Conservation (phyloP, 2,888 invertebrate genomes). For the Oasisia sp. region DNA sequence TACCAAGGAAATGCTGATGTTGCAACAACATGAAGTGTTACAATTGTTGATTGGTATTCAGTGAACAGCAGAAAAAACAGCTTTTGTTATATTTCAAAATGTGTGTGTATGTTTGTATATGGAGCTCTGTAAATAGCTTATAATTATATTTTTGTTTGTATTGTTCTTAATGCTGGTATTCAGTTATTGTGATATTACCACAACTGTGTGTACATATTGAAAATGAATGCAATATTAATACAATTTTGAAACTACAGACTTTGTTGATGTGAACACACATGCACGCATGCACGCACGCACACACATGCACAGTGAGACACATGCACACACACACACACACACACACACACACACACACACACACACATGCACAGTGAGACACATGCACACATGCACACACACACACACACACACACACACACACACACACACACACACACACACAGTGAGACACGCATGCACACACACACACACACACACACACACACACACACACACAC, state of each 20-base stretch:
- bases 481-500: too few species aligned
- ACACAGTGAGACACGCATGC: background rate
- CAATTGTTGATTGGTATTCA: background rate
- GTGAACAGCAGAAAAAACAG: background rate
- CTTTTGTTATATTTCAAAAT: background rate
- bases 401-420: too few species aligned
- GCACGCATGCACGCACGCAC: background rate
- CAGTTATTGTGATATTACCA: background rate
- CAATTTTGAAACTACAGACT: background rate
- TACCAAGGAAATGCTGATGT: background rate
- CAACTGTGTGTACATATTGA: background rate
- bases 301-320: too few species aligned
- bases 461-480: too few species aligned
- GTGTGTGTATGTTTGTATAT: background rate
- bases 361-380: too few species aligned
- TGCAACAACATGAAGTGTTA: background rate
- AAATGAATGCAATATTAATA: constrained; percentile 2
- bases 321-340: background rate
- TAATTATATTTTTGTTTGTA: background rate
- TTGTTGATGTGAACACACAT: background rate
- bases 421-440: too few species aligned
- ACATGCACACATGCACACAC: background rate
- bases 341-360: background rate
- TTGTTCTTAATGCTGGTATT: background rate
- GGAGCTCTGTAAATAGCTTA: background rate